Evolutionary conservation across 1,140 invertebrate genomes (phyloP), one percentile per base, ranked within the genome.

Genomic region (Drosophila pruinosa): DNA sequence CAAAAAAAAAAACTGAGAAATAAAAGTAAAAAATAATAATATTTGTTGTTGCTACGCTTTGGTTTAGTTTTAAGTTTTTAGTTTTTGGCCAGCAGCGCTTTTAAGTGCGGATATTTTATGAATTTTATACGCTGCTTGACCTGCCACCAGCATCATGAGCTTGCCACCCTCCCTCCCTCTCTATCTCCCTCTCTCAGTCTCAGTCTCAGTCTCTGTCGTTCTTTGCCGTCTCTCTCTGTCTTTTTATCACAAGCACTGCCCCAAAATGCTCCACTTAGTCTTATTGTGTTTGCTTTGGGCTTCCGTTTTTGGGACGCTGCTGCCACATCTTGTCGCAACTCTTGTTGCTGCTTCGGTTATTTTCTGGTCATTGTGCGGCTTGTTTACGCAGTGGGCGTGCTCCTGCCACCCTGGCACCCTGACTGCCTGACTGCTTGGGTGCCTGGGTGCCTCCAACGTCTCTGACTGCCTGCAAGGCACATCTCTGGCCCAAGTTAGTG

Each of bases 101-200:
- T 64, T 65, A 81, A 86, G 81, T 86, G 77, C 81, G 77, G 81
- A 86, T 86, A 86, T 86, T 86, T 86, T 86, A 75, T 86, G 82
- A 86, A 86, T 86, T 86, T 86, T 81, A 86, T 86, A 69, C 81
- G 82, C 82, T 78, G 62, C 82, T 86, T 61, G 81, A 86, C 75
- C 82, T 78, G 65, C 63, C 73, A 57, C 56, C 76, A 70, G 78
- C 75, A 72, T 65, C 75, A 74, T 34, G 56, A 15, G 39, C 39
- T 21, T 0, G 4, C 19, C 10, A 7, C 5, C 36, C 48, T 31
- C 50, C 5, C 14, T 0, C 8, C n/a, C 12, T 5, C n/a, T 2
- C 24, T n/a, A n/a, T 8, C 22, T 3, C 8, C 5, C 21, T 19
- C 12, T 15, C 3, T 8, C 14, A n/a, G 21, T 4, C 38, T 12